A percentile compares a stretch with the other conserved stretches of the same genome.
Evolutionary conservation across 2,113 vertebrate species (phyloP).

Genomic region (Hemicordylus capensis): DNA sequence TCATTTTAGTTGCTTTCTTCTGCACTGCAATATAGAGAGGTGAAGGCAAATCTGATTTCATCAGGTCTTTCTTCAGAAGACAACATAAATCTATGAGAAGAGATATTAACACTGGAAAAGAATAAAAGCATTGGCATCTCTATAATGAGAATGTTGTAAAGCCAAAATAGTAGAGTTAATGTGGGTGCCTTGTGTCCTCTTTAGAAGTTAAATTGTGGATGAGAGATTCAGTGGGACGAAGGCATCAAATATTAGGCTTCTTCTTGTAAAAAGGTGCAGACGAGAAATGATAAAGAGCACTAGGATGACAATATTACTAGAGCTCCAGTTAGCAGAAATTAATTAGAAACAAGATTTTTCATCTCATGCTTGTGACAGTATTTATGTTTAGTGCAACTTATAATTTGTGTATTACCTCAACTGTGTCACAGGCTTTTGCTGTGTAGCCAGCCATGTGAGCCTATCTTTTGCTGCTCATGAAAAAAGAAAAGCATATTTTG

Average conservation of each 20-base stretch:
- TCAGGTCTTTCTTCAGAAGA: no score
- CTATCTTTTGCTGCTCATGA: constrained; percentile 41
- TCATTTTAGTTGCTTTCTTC: background rate
- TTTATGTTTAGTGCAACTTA: constrained; percentile 51
- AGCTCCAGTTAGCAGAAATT: constrained; percentile 53
- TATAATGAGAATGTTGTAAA: no score
- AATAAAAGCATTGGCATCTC: no score
- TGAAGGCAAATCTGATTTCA: no score
- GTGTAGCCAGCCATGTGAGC: constrained; percentile 32
- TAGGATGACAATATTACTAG: constrained; percentile 31
- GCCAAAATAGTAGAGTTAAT: no score
- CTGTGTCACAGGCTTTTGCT: constrained; percentile 40
- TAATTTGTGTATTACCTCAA: constrained; percentile 59
- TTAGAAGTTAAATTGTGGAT: no score
- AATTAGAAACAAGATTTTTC: constrained; percentile 60
- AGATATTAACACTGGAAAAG: no score
- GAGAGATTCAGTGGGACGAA: background rate
- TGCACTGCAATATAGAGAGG: no score
- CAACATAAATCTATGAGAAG: no score
- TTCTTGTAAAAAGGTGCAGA: constrained; percentile 41
- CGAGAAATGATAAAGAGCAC: constrained; percentile 39
- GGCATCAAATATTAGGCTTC: constrained; percentile 32
- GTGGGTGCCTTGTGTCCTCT: no score
- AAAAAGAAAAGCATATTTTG: constrained; percentile 33
- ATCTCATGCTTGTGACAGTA: constrained; percentile 56